A percentile compares a stretch with the other conserved stretches of the same genome.
phyloP scores from a whole-genome alignment of 2,888 invertebrate genomes.

The Nemotelus pantherinus region DNA sequence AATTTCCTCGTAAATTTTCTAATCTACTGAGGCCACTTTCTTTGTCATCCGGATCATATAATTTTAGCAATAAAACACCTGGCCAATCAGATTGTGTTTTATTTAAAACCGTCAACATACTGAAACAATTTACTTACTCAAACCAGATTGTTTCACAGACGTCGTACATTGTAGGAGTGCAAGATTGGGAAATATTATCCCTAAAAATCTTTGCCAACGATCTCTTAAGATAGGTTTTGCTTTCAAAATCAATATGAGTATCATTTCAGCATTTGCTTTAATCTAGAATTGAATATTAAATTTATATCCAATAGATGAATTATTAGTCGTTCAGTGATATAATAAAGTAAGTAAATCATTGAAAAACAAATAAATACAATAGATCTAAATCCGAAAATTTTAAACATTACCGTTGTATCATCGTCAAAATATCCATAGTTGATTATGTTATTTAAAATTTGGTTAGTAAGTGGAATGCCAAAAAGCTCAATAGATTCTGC shows the following conservation, averaged over 20 bases:
- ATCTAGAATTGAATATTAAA: slow-evolving; percentile 42
- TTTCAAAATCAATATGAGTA: slow-evolving; percentile 58
- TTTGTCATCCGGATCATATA: slow-evolving; percentile 58
- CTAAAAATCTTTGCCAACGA: slow-evolving; percentile 53
- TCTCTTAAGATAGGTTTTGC: slow-evolving; percentile 54
- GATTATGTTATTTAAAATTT: slow-evolving; percentile 57
- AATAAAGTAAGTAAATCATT: too few species aligned
- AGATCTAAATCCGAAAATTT: background rate
- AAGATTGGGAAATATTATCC: slow-evolving; percentile 55
- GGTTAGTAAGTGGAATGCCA: slow-evolving; percentile 59
- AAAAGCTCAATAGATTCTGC: slow-evolving; percentile 52
- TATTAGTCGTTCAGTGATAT: too few species aligned
- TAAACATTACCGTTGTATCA: slow-evolving; percentile 48
- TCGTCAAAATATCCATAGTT: slow-evolving; percentile 52
- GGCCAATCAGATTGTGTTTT: slow-evolving; percentile 5
- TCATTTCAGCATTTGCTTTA: slow-evolving; percentile 55
- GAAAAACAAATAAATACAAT: background rate
- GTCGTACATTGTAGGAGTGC: slow-evolving; percentile 57
- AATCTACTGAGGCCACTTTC: slow-evolving; percentile 46
- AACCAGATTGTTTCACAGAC: slow-evolving; percentile 39
- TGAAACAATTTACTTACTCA: slow-evolving; percentile 4
- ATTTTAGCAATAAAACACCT: slow-evolving; percentile 52
- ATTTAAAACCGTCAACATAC: background rate
- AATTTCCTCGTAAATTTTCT: slow-evolving; percentile 54
- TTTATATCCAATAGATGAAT: background rate